A percentile compares a stretch with the other conserved stretches of the same genome.
These are phyloP conservation scores for Hippoglossus stenolepis DNA, from an alignment of 2,113 vertebrate species.

Conservation along the genomic window DNA sequence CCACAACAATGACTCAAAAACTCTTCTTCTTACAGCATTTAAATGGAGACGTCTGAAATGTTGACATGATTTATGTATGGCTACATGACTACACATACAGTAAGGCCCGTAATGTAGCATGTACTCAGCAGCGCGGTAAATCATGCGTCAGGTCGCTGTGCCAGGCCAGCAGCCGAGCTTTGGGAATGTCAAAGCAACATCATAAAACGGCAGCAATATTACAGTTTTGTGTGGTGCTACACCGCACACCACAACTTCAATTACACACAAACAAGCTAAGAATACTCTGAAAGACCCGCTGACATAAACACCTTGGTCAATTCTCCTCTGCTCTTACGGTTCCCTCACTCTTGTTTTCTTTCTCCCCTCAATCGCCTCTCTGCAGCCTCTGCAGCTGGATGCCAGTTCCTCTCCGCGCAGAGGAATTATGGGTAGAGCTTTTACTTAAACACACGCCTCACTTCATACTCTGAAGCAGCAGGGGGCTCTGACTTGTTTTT, in stretches of 20 bases:
- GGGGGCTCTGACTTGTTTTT: constrained; percentile 55
- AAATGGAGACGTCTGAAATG: not conserved
- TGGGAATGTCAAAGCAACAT: constrained; percentile 74
- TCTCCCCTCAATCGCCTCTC: constrained; percentile 26
- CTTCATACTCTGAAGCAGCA: constrained; percentile 47
- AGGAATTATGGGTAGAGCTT: constrained; percentile 65
- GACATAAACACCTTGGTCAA: constrained; percentile 77
- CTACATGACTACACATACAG: constrained; percentile 33
- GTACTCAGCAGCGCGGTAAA: constrained; percentile 46
- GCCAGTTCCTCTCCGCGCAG: constrained; percentile 52
- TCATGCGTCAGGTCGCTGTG: constrained; percentile 54
- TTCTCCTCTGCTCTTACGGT: constrained; percentile 32
- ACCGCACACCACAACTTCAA: constrained; percentile 73
- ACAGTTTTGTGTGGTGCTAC: constrained; percentile 67
- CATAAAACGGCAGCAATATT: constrained; percentile 76
- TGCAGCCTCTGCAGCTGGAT: constrained; percentile 49
- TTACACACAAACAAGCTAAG: constrained; percentile 81
- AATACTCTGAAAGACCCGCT: constrained; percentile 67
- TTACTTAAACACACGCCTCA: constrained; percentile 47
- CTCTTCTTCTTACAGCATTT: not conserved
- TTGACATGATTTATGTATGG: constrained; percentile 8
- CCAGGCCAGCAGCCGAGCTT: constrained; percentile 61
- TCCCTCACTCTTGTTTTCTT: constrained; percentile 49
- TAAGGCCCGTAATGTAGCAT: constrained; percentile 37
- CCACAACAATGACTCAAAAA: not conserved